These are phyloP conservation scores for Prunella fulvescens DNA, from an alignment of 2,113 vertebrate species.

Conservation along the genomic window DNA sequence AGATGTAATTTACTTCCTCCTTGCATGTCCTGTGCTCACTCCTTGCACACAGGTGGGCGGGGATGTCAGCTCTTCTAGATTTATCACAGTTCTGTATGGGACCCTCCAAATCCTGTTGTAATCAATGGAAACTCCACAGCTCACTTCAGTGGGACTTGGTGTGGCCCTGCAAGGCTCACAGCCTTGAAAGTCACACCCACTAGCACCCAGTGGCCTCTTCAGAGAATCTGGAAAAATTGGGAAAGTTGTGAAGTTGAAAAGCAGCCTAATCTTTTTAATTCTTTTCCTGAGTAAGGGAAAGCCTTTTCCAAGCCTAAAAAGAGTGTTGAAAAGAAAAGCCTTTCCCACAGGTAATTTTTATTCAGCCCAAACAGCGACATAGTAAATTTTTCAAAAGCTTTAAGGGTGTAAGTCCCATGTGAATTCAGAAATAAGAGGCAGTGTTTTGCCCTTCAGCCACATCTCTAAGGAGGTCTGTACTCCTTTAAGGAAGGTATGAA, in stretches of 20 bases:
- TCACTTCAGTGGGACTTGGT: neutral
- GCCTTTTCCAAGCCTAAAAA: neutral
- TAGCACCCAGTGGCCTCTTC: neutral
- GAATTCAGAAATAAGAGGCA: neutral
- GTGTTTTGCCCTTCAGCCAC: neutral
- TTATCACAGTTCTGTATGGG: neutral
- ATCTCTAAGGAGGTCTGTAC: neutral
- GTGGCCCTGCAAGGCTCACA: neutral
- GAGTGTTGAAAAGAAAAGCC: neutral
- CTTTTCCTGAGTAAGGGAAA: neutral
- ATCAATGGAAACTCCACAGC: neutral
- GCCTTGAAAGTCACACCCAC: neutral
- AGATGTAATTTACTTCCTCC: neutral
- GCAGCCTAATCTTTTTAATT: neutral
- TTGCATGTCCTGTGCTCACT: neutral
- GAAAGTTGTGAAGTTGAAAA: neutral
- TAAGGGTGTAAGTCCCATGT: neutral
- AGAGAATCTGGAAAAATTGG: neutral
- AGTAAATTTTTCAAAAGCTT: neutral
- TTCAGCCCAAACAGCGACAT: neutral
- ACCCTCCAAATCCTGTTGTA: neutral
- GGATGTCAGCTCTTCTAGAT: rapidly evolving
- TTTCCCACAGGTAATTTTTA: neutral
- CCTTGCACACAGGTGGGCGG: neutral
- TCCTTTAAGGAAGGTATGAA: neutral